Evolutionary conservation across 2,888 invertebrate species (phyloP).

Genomic region (Rhagonycha lutea): DNA sequence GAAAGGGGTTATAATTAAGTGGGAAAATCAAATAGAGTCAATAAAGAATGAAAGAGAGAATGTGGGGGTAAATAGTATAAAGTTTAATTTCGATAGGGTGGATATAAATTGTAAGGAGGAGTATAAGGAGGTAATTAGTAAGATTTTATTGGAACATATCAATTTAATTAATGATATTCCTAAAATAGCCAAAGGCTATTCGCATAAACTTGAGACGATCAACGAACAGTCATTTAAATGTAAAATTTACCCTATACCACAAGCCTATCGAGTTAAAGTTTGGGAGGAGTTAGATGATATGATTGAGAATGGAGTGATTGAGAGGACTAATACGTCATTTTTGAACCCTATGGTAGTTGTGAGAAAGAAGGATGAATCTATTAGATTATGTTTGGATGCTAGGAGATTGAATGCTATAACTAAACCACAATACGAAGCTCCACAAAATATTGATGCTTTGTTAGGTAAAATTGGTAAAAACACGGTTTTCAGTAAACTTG

Average conservation of each 20-base stretch:
- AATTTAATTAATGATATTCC: background rate
- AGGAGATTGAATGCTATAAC: background rate
- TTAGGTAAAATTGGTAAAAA: background rate
- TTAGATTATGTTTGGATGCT: conserved; percentile 3
- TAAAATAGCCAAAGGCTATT: background rate
- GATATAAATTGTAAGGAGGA: background rate
- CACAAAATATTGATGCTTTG: background rate
- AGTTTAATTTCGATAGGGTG: too few relatives aligned
- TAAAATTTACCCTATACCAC: background rate
- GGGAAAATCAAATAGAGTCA: too few relatives aligned
- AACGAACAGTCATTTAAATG: background rate
- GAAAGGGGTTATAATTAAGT: too few relatives aligned
- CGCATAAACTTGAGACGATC: background rate
- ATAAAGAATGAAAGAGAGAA: too few relatives aligned
- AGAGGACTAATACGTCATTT: background rate
- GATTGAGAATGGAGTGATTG: background rate
- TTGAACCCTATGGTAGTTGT: conserved; percentile 11
- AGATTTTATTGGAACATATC: background rate
- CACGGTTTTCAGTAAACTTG: conserved; percentile 2
- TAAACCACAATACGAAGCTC: background rate
- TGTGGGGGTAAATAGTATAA: too few relatives aligned
- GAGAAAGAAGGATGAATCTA: background rate
- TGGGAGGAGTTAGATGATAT: background rate
- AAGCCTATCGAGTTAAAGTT: background rate
- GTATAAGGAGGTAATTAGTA: background rate